Evolutionary conservation across 2,113 vertebrate species (phyloP).

Genomic region (Notiomystis cincta): DNA sequence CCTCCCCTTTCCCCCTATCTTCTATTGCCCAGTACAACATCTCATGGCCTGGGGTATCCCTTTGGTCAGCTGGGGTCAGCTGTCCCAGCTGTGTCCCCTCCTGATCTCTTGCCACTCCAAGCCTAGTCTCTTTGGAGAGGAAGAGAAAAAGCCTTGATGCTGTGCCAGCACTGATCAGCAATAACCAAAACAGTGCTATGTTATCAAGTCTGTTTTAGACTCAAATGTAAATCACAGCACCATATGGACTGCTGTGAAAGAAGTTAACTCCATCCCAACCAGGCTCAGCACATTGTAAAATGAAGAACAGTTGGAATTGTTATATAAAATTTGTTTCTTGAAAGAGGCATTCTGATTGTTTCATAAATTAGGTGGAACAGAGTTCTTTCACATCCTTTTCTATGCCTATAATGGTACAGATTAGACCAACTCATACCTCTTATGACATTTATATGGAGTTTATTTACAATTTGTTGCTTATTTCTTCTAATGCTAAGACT

Average conservation of each 20-base stretch:
- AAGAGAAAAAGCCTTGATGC: neutral
- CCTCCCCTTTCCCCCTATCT: neutral
- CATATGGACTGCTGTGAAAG: conserved; percentile 23
- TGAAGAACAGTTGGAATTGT: neutral
- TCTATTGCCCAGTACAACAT: neutral
- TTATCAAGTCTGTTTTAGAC: conserved; percentile 9
- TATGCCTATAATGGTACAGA: neutral
- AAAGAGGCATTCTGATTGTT: neutral
- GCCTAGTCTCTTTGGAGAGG: neutral
- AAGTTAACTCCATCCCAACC: conserved; percentile 1
- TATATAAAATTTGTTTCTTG: neutral
- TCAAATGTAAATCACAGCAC: conserved; percentile 4
- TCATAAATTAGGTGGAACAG: neutral
- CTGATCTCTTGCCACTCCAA: neutral
- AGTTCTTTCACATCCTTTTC: neutral
- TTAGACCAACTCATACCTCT: neutral
- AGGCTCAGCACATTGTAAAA: neutral
- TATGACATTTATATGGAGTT: neutral
- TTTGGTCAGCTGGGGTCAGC: neutral
- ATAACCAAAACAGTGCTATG: neutral
- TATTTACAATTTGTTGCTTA: neutral
- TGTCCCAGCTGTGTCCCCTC: neutral
- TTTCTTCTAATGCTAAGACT: neutral
- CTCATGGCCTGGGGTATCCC: accelerated
- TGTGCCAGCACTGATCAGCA: conserved; percentile 10